Evolutionary conservation across 2,888 invertebrate genomes (phyloP).

Genomic region (Theretra japonica): DNA sequence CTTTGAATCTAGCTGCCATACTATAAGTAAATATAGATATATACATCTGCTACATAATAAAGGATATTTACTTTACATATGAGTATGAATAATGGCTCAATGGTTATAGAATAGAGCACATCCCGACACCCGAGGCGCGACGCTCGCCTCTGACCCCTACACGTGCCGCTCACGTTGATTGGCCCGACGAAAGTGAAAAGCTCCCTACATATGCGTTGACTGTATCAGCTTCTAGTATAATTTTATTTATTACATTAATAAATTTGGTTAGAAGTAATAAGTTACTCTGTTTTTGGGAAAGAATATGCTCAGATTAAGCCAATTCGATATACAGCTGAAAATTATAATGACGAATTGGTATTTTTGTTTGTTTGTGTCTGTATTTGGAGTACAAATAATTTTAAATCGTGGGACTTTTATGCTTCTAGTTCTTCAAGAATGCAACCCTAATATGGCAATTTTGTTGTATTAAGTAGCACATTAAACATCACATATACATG

Average conservation of each 20-base stretch:
- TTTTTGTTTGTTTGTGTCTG: no score
- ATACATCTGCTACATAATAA: neutral
- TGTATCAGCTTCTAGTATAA: constrained; percentile 34
- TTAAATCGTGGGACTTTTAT: no score
- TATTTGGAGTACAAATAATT: no score
- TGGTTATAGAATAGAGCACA: constrained; percentile 29
- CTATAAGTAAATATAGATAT: neutral
- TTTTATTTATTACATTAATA: neutral
- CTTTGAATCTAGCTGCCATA: no score
- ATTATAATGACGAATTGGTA: no score
- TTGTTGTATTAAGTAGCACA: no score
- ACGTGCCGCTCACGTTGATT: constrained; percentile 78
- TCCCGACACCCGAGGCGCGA: constrained; percentile 59
- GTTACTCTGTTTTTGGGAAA: no score
- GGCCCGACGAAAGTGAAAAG: constrained; percentile 64
- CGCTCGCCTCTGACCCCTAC: constrained; percentile 75
- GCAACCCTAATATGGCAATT: no score
- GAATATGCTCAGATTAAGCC: no score
- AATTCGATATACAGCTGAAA: no score
- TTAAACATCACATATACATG: no score
- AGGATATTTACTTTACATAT: neutral
- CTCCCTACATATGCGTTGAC: neutral
- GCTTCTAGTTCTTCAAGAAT: no score
- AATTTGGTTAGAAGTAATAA: neutral
- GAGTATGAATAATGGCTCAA: constrained; percentile 23